Base-by-base conservation (phyloP, 2,113 vertebrate species). In the Noturus placidus region DNA sequence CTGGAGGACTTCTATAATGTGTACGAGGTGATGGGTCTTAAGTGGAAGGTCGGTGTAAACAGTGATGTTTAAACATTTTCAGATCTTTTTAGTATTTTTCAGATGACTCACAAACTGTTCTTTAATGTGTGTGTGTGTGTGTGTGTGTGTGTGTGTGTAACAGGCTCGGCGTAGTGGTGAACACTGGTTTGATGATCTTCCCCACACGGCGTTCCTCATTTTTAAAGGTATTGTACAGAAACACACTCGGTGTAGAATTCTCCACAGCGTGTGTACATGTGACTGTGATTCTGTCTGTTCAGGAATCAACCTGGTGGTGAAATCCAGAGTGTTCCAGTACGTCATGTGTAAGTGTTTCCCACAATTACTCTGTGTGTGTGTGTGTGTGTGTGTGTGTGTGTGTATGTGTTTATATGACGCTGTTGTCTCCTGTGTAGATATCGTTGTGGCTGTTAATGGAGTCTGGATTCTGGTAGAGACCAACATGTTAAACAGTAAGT, bases 101-200 rank as follows among this genome's bases (percentile, higher is more conserved):
- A 56, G 50, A 33, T 56, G 25, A 52, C 22, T 20, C 7, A 56
- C 78, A 80, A 78, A 80, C 52, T 33, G 8, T 22, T 35, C 9
- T 22, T 0, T 35, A 59, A 25, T 81, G 3, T 83, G 38, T 90
- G 54, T 82, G 19, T 54, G 61, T 85, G 80, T 42, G 20, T 74
- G 30, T 33, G 56, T 85, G 25, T 82, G 4, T 84, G 42, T 90
- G 59, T 91, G 83, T 91, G 78, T 91, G 84, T 65, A 46, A 17
- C 70, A 94, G 98, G 96, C 97, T 0, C 96, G 98, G 72, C 96
- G 94, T 50, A 99, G 96, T 85, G 94, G 97, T 0, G 97, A 99
- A 80, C 95, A 99, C 90, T 99, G 98, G 98, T 99, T 99, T 89
- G 98, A 99, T 87, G 98, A 99, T 77, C 97, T 99, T 46, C 97